Percentiles rank a stretch among this genome's conserved stretches.
Conservation (phyloP, 2,113 vertebrate species). For the Nipponia nippon region DNA sequence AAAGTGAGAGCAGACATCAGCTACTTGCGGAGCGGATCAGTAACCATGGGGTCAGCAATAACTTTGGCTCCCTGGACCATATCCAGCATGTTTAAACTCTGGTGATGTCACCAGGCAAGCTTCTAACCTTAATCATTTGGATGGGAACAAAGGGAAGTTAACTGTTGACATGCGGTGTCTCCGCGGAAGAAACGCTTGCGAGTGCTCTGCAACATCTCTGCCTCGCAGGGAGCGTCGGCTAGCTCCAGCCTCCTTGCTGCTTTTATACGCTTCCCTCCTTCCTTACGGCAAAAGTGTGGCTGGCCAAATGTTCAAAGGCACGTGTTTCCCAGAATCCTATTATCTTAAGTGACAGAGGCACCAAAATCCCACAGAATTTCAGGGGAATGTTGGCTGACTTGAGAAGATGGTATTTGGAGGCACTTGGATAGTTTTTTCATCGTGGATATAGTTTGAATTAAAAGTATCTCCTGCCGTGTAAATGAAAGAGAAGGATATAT, state of each 20-base stretch:
- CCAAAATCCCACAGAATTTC: background rate
- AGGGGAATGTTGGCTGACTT: background rate
- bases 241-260: background rate
- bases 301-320: background rate
- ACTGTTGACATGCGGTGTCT: constrained; percentile 9
- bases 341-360: background rate
- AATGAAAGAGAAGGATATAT: background rate
- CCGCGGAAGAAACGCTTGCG: fast-evolving
- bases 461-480: background rate
- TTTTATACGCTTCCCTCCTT: background rate
- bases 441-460: background rate
- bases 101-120: constrained; percentile 54
- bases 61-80: constrained; percentile 57
- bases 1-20: constrained; percentile 63
- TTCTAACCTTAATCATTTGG: constrained; percentile 58
- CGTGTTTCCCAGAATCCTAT: background rate
- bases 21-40: constrained; percentile 54
- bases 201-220: background rate
- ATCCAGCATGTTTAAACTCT: constrained; percentile 54
- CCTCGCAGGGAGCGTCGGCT: fast-evolving
- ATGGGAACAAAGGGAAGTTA: constrained; percentile 48
- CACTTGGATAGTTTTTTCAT: background rate
- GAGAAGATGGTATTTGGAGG: background rate
- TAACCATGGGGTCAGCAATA: constrained; percentile 64
- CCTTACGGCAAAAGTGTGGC: background rate